Base-by-base conservation (phyloP, 2,888 invertebrate genomes). In the Drosophila kokeensis region DNA sequence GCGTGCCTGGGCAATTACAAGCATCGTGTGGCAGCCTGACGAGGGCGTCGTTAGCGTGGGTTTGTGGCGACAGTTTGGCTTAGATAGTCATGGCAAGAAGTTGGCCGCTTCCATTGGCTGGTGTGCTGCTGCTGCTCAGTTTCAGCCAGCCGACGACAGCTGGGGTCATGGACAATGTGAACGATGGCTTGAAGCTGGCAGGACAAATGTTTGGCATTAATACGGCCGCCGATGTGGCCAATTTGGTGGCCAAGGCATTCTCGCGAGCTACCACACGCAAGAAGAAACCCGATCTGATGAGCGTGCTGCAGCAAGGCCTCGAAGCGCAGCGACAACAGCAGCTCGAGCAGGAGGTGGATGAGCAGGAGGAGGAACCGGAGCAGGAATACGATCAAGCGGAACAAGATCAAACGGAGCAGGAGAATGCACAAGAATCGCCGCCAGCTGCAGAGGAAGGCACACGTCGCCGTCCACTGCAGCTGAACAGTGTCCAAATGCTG, bases 201-300 rank as follows among this genome's bases (percentile, higher is more conserved):
- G 93, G 93, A 0, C 92, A 93, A 87, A 92, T 93, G 90, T 90
- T 93, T 78, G 93, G 93, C 64, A 92, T 93, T n/a, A 93, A 93
- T 49, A 93, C 93, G 0, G 95, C 95, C 0, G 94, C 93, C 36
- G 94, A 94, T 82, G 95, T 96, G 58, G 95, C 95, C 2, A 94
- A 94, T 90, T 91, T 95, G 72, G 95, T 95, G 13, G 94, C 94
- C 13, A 93, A 94, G 73, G 94, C 95, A 29, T 94, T 95, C 73
- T 85, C 92, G 0, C 79, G 84, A 8, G 74, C 79, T 13, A 64
- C 75, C 2, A 64, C 61, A 8, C 69, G 72, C n/a, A 82, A 81
- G 32, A 70, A 80, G 50, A 66, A 77, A 8, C 82, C 92, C 0
- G 80, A 90, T 48, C 42, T 91, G 2, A 70, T 92, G 81, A 82